Conservation (phyloP, 2,888 invertebrate genomes). For the Ectemnius continuus region DNA sequence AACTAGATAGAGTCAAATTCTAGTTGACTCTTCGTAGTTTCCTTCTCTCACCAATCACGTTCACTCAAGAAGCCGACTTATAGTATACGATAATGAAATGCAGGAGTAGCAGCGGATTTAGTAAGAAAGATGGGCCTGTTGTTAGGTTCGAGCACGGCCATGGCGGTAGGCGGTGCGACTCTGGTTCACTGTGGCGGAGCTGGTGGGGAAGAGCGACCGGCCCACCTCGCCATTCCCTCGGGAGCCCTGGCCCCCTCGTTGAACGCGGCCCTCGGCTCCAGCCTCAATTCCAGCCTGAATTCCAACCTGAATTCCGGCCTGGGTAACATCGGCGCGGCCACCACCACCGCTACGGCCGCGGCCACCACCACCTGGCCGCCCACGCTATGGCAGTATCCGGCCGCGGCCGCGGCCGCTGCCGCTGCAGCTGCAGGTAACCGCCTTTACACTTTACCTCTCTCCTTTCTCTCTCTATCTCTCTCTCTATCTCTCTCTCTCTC, state of each 20-base stretch:
- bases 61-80: too few relatives aligned
- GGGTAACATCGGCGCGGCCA: constrained; percentile 78
- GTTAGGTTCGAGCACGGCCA: constrained; percentile 83
- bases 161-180: constrained; percentile 83
- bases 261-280: constrained; percentile 78
- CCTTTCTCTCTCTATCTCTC: background rate
- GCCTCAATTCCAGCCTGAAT: constrained; percentile 75
- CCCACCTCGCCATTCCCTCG: constrained; percentile 79
- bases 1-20: too few relatives aligned
- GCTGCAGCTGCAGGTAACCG: constrained; percentile 62
- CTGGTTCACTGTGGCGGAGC: constrained; percentile 84
- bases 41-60: too few relatives aligned
- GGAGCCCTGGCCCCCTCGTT: constrained; percentile 74
- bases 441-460: background rate
- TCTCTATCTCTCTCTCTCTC: background rate
- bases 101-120: too few relatives aligned
- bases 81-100: too few relatives aligned
- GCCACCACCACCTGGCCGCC: constrained; percentile 48
- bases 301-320: constrained; percentile 70
- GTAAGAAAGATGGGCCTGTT: constrained; percentile 42
- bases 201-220: constrained; percentile 80
- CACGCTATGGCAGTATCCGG: constrained; percentile 86
- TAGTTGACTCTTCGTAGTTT: too few relatives aligned
- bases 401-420: constrained; percentile 61
- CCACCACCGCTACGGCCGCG: constrained; percentile 77